Evolutionary conservation across 1,140 invertebrate genomes (phyloP).

Genomic region (Batillaria attramentaria): DNA sequence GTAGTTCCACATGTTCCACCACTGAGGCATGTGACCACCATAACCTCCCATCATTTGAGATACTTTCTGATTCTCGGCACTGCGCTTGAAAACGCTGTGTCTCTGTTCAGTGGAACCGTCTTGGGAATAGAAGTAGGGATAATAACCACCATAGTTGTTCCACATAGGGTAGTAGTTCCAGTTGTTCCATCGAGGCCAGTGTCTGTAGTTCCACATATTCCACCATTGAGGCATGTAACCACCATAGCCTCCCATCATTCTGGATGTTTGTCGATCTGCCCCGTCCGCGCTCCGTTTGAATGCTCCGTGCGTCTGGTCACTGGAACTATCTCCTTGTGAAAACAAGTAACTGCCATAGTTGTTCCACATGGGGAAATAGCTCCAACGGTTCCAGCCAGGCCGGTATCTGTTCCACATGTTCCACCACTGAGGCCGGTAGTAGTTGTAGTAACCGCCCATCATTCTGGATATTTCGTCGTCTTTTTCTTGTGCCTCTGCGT

Average conservation of each 20-base stretch:
- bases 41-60: constrained; percentile 12
- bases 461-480: neutral
- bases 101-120: neutral
- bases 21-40: constrained; percentile 2
- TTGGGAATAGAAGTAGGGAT: neutral
- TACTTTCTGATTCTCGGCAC: neutral
- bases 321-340: neutral
- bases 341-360: neutral
- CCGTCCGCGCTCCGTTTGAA: neutral
- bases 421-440: neutral
- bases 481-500: neutral
- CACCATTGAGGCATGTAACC: constrained; percentile 16
- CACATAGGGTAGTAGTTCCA: neutral
- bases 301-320: no score
- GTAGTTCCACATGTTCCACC: constrained; percentile 7
- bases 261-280: neutral
- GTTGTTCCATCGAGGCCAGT: neutral
- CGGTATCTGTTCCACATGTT: constrained; percentile 1
- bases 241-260: constrained; percentile 4
- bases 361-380: no score
- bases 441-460: neutral
- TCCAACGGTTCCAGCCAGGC: no score
- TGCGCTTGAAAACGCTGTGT: no score
- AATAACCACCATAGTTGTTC: neutral
- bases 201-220: neutral